Evolutionary conservation across 2,797 vertebrate species (phyloP), one percentile per base, ranked within the genome.

Genomic region (Rhinichthys osculus): DNA sequence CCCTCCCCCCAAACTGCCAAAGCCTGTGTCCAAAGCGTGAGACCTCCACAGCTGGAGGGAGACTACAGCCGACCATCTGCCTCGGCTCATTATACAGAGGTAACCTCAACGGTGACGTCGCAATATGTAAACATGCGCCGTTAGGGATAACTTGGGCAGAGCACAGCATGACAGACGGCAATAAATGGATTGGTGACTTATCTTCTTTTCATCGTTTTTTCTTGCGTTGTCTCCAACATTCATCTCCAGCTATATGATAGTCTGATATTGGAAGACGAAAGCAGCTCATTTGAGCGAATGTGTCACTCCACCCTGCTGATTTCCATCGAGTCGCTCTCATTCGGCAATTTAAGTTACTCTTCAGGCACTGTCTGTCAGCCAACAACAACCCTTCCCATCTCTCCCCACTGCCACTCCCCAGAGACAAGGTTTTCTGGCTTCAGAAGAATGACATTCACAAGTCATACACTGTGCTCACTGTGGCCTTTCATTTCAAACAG

Each of bases 361-460:
- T 80, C 21, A 85, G 64, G 38, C 66, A 16, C 40, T 81, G 85
- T 76, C 81, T 81, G 87, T 76, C 81, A 77, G n/a, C 80, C 57
- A 76, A 52, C 62, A 69, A 66, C 76, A 83, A 66, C 50, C 62
- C 33, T 73, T 85, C 30, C 70, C 70, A 73, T 67, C 59, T 78
- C 19, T 78, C 47, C 47, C 73, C 35, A 13, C 42, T 40, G 42
- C 40, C 54, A 64, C 30, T 66, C 42, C 33, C 72, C 4, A 27
- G 70, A 76, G 69, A 62, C 50, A 14, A 82, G 74, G 40, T 62
- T 79, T 83, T 78, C 71, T 85, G 80, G 38, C 59, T 87, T 83
- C 69, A 73, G 67, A 66, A 87, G 78, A 72, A 71, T 82, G 89
- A 82, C 88, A 90, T 82, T 84, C 82, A 85, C 74, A 87, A 85